A percentile compares a stretch with the other conserved stretches of the same genome.
These are phyloP conservation scores for Drosophila aff. DNA, from an alignment of 1,140 invertebrate genomes.

Conservation along the genomic window DNA sequence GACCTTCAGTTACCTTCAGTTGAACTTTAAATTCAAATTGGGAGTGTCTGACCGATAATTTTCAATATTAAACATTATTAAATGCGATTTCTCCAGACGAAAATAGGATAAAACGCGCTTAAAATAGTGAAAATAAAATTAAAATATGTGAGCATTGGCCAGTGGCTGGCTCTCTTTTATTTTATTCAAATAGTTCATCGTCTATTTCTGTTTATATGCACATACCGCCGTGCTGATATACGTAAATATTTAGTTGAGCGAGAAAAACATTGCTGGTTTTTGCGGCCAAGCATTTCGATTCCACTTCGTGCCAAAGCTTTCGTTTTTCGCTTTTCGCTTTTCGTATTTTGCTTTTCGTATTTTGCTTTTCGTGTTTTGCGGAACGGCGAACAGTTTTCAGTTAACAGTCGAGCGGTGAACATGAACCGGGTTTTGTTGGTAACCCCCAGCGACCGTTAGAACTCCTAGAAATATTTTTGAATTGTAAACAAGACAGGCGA, in stretches of 20 bases:
- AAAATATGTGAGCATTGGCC: constrained; percentile 14
- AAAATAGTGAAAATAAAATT: constrained; percentile 5
- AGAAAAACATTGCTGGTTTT: constrained; percentile 33
- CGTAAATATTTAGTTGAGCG: constrained; percentile 23
- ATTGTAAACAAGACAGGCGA: constrained; percentile 57
- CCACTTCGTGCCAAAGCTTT: constrained; percentile 36
- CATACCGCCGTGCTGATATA: constrained; percentile 17
- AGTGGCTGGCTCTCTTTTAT: constrained; percentile 8
- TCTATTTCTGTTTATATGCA: constrained; percentile 26
- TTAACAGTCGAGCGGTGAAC: constrained; percentile 72
- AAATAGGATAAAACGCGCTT: not conserved
- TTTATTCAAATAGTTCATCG: constrained; percentile 48
- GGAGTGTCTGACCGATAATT: not conserved
- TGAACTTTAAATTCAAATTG: not conserved
- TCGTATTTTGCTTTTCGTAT: constrained; percentile 34
- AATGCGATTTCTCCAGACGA: not conserved
- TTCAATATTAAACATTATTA: not conserved
- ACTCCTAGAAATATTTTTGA: constrained; percentile 62
- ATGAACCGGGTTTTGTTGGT: constrained; percentile 58
- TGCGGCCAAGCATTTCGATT: constrained; percentile 54
- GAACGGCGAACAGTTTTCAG: constrained; percentile 50
- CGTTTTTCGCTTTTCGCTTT: constrained; percentile 34
- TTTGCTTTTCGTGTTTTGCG: constrained; percentile 23
- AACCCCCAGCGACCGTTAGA: constrained; percentile 64
- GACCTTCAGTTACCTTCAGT: not conserved